Evolutionary conservation across 2,797 vertebrate genomes (phyloP), one percentile per base, ranked within the genome.

Genomic region (Siniperca scherzeri): DNA sequence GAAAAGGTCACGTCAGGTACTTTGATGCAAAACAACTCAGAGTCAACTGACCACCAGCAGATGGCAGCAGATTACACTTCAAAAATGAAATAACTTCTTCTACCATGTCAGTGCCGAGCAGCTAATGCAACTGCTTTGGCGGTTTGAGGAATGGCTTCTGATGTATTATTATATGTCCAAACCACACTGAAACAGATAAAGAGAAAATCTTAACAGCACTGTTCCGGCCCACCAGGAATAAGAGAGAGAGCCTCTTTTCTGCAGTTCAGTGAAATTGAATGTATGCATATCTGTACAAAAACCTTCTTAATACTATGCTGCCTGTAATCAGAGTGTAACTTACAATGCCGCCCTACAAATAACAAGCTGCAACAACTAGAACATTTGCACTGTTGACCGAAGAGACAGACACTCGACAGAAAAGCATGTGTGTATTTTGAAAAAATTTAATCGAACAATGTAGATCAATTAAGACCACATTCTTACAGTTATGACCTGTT

Each of bases 21-120:
- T 50, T 65, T 38, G 52, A 61, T 61, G 44, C 5, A 14, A 48
- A 66, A 33, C 13, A 70, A 30, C 19, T 57, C 36, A 77, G 70
- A 27, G 56, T 46, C 48, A 66, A 9, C 60, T 74, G 8, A 48
- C 1, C 4, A 67, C 94, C 96, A 95, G 89, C 36, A 95, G 96
- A 93, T 94, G 94, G 93, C 90, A 91, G 93, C 91, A 96, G 40
- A 93, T 77, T 80, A 89, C 90, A 90, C 72, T 78, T 84, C 4
- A 91, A 88, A 84, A 61, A 36, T 40, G 6, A 55, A 33, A 21
- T 62, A 1, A 1, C 68, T 70, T 40, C 30, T 77, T 36, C 40
- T 42, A 17, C 55, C 60, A 44, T 36, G 60, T 67, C 44, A 57
- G 25, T 50, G 55, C 27, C 55, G 68, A 70, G 21, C 25, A 40